Evolutionary conservation across 1,140 invertebrate species (phyloP).

Genomic region (Asobara japonica): DNA sequence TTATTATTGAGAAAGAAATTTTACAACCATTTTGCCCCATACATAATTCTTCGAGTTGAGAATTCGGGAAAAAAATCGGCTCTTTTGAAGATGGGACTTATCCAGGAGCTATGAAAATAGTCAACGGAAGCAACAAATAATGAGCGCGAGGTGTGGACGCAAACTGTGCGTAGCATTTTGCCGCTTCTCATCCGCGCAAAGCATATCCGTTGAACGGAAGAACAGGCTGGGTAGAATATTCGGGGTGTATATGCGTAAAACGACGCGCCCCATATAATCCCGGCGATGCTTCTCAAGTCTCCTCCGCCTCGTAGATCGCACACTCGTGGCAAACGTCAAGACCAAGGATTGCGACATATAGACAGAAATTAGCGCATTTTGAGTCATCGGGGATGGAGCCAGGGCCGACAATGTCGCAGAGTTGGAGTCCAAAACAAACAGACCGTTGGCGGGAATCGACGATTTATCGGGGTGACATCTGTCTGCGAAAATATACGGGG

Average conservation of each 20-base stretch:
- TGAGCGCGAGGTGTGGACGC: slow-evolving; percentile 58
- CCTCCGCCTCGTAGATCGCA: slow-evolving; percentile 56
- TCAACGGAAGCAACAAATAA: slow-evolving; percentile 65
- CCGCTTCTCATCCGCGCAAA: slow-evolving; percentile 13
- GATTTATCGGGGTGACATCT: slow-evolving; percentile 65
- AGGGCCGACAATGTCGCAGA: slow-evolving; percentile 43
- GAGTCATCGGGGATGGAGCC: neutral
- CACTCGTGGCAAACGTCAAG: slow-evolving; percentile 26
- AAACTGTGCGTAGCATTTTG: slow-evolving; percentile 61
- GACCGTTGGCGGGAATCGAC: slow-evolving; percentile 54
- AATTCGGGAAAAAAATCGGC: neutral
- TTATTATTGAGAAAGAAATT: too few relatives aligned
- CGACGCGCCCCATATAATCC: slow-evolving; percentile 65
- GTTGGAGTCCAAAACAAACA: slow-evolving; percentile 57
- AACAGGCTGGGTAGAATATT: slow-evolving; percentile 26
- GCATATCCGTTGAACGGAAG: slow-evolving; percentile 20
- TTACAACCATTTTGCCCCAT: too few relatives aligned
- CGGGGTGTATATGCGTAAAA: slow-evolving; percentile 41
- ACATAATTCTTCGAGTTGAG: too few relatives aligned
- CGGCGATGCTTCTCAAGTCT: slow-evolving; percentile 58
- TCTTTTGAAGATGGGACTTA: neutral
- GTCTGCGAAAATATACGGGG: slow-evolving; percentile 38
- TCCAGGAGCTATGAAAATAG: neutral
- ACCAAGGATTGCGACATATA: neutral
- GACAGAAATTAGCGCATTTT: neutral